Evolutionary conservation across 2,888 invertebrate species (phyloP).

Genomic region (Microctonus hyperodae): DNA sequence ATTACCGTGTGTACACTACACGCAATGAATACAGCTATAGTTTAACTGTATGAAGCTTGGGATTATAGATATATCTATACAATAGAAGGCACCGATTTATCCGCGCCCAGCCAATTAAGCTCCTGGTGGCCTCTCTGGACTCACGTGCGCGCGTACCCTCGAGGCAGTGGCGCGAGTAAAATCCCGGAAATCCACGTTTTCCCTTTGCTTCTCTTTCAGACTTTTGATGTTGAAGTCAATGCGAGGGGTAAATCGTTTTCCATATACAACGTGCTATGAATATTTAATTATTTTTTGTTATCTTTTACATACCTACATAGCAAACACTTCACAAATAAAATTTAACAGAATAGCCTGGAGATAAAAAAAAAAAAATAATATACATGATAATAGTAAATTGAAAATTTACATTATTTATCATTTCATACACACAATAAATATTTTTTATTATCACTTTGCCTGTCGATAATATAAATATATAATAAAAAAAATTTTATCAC

Average conservation of each 20-base stretch:
- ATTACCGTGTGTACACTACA: constrained; percentile 42
- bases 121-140: constrained; percentile 14
- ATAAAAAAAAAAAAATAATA: background rate
- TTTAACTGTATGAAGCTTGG: constrained; percentile 11
- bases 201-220: background rate
- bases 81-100: constrained; percentile 10
- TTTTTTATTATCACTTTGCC: background rate
- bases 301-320: background rate
- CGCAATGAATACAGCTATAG: background rate
- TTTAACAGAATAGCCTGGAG: too few relatives aligned
- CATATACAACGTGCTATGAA: background rate
- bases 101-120: constrained; percentile 31
- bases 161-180: background rate
- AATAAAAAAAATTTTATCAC: too few relatives aligned
- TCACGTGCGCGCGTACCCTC: background rate
- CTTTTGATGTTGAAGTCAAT: background rate
- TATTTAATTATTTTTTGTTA: background rate
- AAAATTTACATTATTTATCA: background rate
- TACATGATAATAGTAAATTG: background rate
- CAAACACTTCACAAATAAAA: too few relatives aligned
- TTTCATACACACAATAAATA: too few relatives aligned
- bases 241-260: background rate
- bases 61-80: constrained; percentile 1
- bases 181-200: constrained; percentile 21
- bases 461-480: too few relatives aligned